These are phyloP conservation scores for Pseudorhombus dupliciocellatus DNA, from an alignment of 2,113 vertebrate genomes.

Conservation along the genomic window DNA sequence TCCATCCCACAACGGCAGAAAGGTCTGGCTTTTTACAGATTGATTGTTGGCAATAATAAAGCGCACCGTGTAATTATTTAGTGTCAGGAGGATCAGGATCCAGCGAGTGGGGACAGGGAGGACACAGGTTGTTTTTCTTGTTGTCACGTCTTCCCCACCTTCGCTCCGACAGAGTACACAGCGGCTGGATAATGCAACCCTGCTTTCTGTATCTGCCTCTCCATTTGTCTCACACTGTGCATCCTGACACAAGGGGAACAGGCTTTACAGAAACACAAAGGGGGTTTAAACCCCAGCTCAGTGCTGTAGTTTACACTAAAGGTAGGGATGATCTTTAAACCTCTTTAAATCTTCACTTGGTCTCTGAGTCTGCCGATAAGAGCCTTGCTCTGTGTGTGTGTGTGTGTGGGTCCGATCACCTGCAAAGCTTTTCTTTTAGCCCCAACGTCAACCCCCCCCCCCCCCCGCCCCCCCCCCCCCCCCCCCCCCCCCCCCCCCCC, in stretches of 20 bases:
- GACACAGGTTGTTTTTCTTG: background rate
- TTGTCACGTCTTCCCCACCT: background rate
- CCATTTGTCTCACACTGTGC: slow-evolving; percentile 27
- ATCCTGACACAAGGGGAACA: slow-evolving; percentile 41
- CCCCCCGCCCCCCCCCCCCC: background rate
- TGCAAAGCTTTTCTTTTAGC: slow-evolving; percentile 16
- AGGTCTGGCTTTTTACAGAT: slow-evolving; percentile 5
- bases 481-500: background rate
- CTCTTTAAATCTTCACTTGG: slow-evolving; percentile 50
- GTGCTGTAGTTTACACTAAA: slow-evolving; percentile 58
- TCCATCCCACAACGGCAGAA: slow-evolving; percentile 26
- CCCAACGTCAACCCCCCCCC: slow-evolving; percentile 8
- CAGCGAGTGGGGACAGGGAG: background rate
- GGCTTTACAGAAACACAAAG: slow-evolving; percentile 61
- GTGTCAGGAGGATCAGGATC: too few relatives aligned
- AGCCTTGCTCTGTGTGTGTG: background rate
- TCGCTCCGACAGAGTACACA: slow-evolving; percentile 19
- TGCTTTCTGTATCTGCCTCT: slow-evolving; percentile 22
- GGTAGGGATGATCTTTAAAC: slow-evolving; percentile 53
- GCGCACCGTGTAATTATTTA: background rate
- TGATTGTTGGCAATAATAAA: background rate
- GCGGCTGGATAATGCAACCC: slow-evolving; percentile 42
- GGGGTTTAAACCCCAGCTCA: slow-evolving; percentile 57
- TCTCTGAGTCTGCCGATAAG: slow-evolving; percentile 11
- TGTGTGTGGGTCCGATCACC: slow-evolving; percentile 16